These are phyloP conservation scores for Sarcophaga peregrina DNA, from an alignment of 1,140 invertebrate species.

Conservation along the genomic window DNA sequence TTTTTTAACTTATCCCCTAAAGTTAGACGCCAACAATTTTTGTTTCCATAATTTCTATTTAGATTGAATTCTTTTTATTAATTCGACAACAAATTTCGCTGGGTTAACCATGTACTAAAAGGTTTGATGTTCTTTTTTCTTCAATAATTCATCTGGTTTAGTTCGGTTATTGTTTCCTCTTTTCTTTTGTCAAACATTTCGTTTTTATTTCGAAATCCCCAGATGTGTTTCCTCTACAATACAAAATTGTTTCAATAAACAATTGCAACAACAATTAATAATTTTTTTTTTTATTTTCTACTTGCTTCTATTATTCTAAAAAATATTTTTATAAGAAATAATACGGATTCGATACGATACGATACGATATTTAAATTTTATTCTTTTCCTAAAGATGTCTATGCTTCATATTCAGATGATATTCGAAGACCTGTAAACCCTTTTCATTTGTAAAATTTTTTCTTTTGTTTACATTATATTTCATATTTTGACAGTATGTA, in stretches of 20 bases:
- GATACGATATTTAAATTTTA: neutral
- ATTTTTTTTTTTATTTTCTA: neutral
- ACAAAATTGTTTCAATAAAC: neutral
- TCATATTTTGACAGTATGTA: neutral
- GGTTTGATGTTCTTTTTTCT: neutral
- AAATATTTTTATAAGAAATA: neutral
- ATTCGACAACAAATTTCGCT: neutral
- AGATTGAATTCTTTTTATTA: no score
- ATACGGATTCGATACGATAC: no score
- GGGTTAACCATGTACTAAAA: neutral
- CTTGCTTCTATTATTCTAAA: neutral
- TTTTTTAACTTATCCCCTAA: no score
- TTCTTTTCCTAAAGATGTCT: neutral
- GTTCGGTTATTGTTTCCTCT: neutral
- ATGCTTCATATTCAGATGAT: neutral
- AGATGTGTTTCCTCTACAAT: neutral
- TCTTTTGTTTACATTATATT: neutral
- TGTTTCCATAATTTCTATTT: no score
- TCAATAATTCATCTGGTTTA: neutral
- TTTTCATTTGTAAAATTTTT: neutral
- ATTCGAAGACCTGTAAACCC: neutral
- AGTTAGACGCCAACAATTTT: no score
- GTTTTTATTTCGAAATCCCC: neutral
- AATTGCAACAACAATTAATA: conserved; percentile 35
- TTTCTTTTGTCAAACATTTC: no score